Percentiles rank a stretch among this genome's conserved stretches.
These are phyloP conservation scores for Labrus mixtus DNA, from an alignment of 2,113 vertebrate species.

Conservation along the genomic window DNA sequence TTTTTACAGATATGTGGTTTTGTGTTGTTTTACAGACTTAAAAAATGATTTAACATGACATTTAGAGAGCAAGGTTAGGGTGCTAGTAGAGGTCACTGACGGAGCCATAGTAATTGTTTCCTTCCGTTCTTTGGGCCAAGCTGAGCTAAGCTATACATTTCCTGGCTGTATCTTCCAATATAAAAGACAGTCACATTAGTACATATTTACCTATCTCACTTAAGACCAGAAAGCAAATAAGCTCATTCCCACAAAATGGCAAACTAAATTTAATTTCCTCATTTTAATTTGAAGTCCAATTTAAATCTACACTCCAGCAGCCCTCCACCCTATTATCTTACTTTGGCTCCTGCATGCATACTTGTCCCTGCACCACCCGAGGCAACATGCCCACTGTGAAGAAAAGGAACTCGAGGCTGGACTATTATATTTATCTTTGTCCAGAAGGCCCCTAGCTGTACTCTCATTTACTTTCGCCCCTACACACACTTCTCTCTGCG, in stretches of 20 bases:
- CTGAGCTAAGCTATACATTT: neutral
- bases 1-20: too few relatives aligned
- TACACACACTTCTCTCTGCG: constrained; percentile 27
- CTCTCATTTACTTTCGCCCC: constrained; percentile 42
- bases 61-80: too few relatives aligned
- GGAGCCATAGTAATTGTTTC: neutral
- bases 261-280: neutral
- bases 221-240: neutral
- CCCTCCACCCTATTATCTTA: neutral
- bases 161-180: neutral
- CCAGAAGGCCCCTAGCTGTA: constrained; percentile 14
- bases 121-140: too few relatives aligned
- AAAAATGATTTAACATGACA: too few relatives aligned
- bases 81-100: too few relatives aligned
- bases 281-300: neutral
- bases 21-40: too few relatives aligned
- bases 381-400: constrained; percentile 23
- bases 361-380: constrained; percentile 11
- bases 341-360: neutral
- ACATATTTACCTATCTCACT: neutral
- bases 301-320: neutral
- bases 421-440: constrained; percentile 11
- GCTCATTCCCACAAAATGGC: neutral
- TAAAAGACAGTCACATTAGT: neutral
- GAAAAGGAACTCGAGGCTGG: neutral